Base-by-base conservation (phyloP, 2,888 invertebrate species). In the Orchesellides sinensis region DNA sequence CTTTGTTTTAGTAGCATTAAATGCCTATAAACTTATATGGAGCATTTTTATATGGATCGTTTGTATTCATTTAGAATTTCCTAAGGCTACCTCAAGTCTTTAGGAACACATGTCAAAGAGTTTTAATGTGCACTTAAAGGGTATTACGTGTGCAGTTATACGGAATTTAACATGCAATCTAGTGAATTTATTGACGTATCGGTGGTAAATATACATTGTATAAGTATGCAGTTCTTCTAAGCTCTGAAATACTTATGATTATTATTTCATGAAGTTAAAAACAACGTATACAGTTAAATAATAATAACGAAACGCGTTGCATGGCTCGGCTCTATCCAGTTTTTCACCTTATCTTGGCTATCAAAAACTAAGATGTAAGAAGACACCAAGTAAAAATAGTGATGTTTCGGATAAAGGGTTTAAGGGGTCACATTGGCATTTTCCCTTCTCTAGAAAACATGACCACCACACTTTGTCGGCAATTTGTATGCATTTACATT, bases 401-500 rank as follows among this genome's bases (percentile, higher is more conserved):
- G 63, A 66, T 45, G 45, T 45, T 56, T 68, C 40, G 14, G 74
- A 56, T 75, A 56, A 59, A 75, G 45, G 56, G 27, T 40, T n/a
- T 8, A 21, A 40, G 47, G 66, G 59, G 56, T 66, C 66, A 45
- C 56, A 66, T 25, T 21, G 56, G 19, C 27, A 27, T 66, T 40
- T 27, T 59, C n/a, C 45, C 29, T 14, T 10, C 32, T 10, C 6
- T 49, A 21, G 56, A 35, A 56, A 56, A 66, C 66, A 74, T 65
- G 78, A 69, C 68, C 49, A 68, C 54, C 59, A 59, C 63, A 61
- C 54, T 74, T 81, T 81, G 74, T 68, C 81, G 81, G 81, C 81
- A 81, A 74, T 81, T 81, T 81, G 74, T 81, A 81, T 81, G 77
- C 69, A 69, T 77, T 77, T 69, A 49, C 32, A 14, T 75, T 61